These are phyloP conservation scores for Cosmorhoe ocellata DNA, from an alignment of 2,888 invertebrate species.

Conservation along the genomic window DNA sequence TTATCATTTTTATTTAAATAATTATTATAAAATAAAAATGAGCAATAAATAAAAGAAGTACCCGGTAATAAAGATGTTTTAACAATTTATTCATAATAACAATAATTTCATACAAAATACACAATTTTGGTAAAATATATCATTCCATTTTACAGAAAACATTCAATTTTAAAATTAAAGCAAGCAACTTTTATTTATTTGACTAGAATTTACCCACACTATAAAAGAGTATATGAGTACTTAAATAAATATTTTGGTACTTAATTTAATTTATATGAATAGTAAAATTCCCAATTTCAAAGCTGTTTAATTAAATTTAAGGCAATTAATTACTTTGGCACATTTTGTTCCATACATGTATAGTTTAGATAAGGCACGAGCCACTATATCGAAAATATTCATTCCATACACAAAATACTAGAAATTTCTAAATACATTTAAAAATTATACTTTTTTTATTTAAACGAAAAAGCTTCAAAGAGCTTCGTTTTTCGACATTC, in stretches of 20 bases:
- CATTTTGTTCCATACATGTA: conserved; percentile 36
- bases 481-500: conserved; percentile 12
- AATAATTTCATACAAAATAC: conserved; percentile 75
- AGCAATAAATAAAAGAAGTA: conserved; percentile 12
- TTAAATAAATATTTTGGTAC: conserved; percentile 18
- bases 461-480: conserved; percentile 8
- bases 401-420: conserved; percentile 28
- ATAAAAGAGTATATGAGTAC: conserved; percentile 20
- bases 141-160: conserved; percentile 43
- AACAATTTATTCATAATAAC: conserved; percentile 73
- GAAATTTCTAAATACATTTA: conserved; percentile 20
- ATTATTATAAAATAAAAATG: too few relatives aligned
- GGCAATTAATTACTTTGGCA: conserved; percentile 57
- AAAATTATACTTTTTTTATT: conserved; percentile 20
- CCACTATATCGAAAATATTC: conserved; percentile 41
- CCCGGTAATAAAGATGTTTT: conserved; percentile 41
- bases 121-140: conserved; percentile 57
- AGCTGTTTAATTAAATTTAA: conserved; percentile 41
- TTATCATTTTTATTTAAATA: too few relatives aligned
- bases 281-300: conserved; percentile 30
- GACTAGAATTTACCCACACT: conserved; percentile 54
- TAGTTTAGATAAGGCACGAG: conserved; percentile 63
- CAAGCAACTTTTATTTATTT: conserved; percentile 45
- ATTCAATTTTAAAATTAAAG: conserved; percentile 38
- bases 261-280: conserved; percentile 23